Percentiles rank a stretch among this genome's conserved stretches.
These are phyloP conservation scores for Euwallacea fornicatus DNA, from an alignment of 1,140 invertebrate genomes.

Conservation along the genomic window DNA sequence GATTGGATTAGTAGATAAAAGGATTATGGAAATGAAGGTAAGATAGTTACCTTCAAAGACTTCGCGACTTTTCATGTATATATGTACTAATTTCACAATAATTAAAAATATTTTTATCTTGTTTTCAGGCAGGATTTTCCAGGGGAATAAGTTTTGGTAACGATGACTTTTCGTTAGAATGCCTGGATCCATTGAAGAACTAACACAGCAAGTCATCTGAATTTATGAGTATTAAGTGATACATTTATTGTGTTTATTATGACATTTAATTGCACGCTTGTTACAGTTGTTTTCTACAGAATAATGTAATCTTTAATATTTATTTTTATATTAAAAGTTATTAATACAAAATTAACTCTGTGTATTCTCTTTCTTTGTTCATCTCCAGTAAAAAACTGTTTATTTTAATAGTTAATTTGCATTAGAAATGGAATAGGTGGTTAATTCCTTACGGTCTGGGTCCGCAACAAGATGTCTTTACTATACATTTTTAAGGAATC, in stretches of 20 bases:
- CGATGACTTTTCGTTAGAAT: constrained; percentile 85
- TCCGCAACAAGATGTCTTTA: no score
- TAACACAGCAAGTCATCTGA: constrained; percentile 26
- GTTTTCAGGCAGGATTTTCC: constrained; percentile 75
- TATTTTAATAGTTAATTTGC: no score
- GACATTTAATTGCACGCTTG: not conserved
- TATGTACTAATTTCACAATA: not conserved
- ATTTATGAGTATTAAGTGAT: constrained; percentile 5
- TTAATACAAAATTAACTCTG: not conserved
- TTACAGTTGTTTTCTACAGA: constrained; percentile 3
- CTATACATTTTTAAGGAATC: no score
- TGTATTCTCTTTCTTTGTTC: no score
- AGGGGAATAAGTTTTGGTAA: constrained; percentile 75
- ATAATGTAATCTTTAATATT: not conserved
- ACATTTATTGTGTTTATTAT: not conserved
- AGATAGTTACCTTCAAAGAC: no score
- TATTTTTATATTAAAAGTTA: constrained; percentile 11
- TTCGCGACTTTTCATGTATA: not conserved
- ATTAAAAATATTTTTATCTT: not conserved
- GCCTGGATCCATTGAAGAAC: constrained; percentile 73
- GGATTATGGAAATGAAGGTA: constrained; percentile 82
- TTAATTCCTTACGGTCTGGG: no score
- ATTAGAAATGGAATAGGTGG: no score
- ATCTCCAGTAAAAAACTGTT: no score
- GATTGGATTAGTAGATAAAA: constrained; percentile 76